Percentiles rank a stretch among this genome's conserved stretches.
These are phyloP conservation scores for Xestia rhomboidea DNA, from an alignment of 2,888 invertebrate species.

Conservation along the genomic window DNA sequence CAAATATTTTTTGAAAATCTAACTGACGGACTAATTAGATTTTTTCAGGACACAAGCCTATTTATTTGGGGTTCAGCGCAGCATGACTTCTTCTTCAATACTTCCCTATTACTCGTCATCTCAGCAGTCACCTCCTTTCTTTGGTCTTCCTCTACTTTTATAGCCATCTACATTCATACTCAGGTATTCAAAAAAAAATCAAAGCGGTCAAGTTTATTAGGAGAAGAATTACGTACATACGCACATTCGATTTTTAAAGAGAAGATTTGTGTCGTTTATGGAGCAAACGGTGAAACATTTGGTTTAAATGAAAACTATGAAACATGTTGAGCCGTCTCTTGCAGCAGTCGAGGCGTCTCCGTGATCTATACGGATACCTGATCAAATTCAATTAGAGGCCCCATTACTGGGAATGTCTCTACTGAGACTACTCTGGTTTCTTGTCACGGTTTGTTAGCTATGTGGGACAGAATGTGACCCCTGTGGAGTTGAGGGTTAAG, in stretches of 20 bases:
- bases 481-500: background rate
- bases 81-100: no score
- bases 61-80: no score
- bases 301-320: background rate
- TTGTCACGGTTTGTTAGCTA: slow-evolving; percentile 3
- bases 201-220: background rate
- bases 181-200: no score
- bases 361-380: slow-evolving; percentile 32
- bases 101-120: no score
- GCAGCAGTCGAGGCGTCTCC: background rate
- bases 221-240: background rate
- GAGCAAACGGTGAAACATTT: background rate
- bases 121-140: no score
- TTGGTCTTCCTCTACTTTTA: no score
- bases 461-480: background rate
- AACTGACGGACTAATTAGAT: no score
- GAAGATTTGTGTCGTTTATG: background rate
- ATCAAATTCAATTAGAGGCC: slow-evolving; percentile 63
- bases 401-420: slow-evolving; percentile 55
- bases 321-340: background rate
- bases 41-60: no score
- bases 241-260: background rate
- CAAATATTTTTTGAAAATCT: no score
- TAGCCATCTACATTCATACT: no score
- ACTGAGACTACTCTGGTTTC: slow-evolving; percentile 5